Conservation (phyloP, 2,113 vertebrate genomes). For the Eptatretus burgeri region DNA sequence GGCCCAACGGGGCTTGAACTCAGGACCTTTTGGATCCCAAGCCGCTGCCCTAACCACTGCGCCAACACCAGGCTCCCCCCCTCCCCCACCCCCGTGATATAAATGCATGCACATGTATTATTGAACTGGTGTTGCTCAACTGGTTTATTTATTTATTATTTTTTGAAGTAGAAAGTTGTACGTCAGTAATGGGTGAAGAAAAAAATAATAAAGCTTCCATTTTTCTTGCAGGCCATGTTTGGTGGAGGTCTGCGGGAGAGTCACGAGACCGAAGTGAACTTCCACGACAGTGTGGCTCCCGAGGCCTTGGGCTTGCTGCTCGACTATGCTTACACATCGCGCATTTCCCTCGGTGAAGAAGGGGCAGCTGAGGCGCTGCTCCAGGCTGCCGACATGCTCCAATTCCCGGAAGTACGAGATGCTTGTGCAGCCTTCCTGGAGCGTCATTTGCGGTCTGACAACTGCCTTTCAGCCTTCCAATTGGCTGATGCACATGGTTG, state of each 20-base stretch:
- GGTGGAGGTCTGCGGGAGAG: slow-evolving; percentile 30
- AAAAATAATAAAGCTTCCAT: background rate
- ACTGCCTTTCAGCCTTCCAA: slow-evolving; percentile 45
- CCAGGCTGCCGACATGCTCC: slow-evolving; percentile 40
- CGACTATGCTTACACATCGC: slow-evolving; percentile 35
- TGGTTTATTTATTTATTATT: too few relatives aligned
- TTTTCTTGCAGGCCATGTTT: slow-evolving; percentile 25
- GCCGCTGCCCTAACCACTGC: too few relatives aligned
- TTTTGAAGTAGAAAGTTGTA: too few relatives aligned
- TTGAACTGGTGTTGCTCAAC: too few relatives aligned
- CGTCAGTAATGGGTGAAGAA: too few relatives aligned
- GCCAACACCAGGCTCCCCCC: too few relatives aligned
- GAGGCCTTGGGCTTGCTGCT: slow-evolving; percentile 38
- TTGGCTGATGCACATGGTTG: slow-evolving; percentile 37
- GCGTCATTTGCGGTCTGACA: slow-evolving; percentile 34
- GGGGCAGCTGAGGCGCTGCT: slow-evolving; percentile 36
- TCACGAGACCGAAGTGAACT: slow-evolving; percentile 27
- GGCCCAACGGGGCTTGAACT: too few relatives aligned
- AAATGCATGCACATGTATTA: too few relatives aligned
- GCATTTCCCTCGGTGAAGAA: slow-evolving; percentile 37
- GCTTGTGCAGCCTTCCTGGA: slow-evolving; percentile 34
- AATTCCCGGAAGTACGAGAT: slow-evolving; percentile 39
- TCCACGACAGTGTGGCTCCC: slow-evolving; percentile 31
- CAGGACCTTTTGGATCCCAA: too few relatives aligned
- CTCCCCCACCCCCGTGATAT: too few relatives aligned